Base-by-base conservation (phyloP, 2,888 invertebrate species). In the Siphonodentalium dalli region DNA sequence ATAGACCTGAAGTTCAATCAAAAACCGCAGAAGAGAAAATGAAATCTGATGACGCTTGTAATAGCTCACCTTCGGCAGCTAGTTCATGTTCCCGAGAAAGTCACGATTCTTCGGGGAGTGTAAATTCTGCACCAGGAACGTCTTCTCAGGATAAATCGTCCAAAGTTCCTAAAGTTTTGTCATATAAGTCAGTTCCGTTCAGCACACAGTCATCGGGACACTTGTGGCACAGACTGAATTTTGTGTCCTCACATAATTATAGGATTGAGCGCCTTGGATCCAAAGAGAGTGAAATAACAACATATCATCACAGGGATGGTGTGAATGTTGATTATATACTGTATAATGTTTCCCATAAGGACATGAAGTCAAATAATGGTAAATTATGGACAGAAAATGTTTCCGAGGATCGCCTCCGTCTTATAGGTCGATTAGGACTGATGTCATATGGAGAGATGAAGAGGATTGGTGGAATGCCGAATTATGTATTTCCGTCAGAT, bases 321-420 rank as follows among this genome's bases (percentile, higher is more conserved):
- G 66, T 66, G 35, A 71, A 69, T 0, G 94, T 96, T 0, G 96
- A 97, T 83, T 95, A 94, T 76, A 93, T 97, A 57, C 93, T 94
- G 80, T 93, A 90, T 62, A 72, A 73, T 21, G 66, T 72, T 13
- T 18, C 42, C 1, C 45, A 49, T 18, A 63, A 58, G 18, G 37
- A 58, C 8, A 53, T 54, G 3, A 45, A 51, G 11, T 54, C 53
- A 20, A 38, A 54, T 13, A 18, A 42, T 7, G 44, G 47, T 5
- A 51, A 56, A 23, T 46, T 60, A 7, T 33, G 44, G 23, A 57
- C 52, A 5, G 46, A 39, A 20, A 41, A 60, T 27, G 42, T 68
- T 23, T 51, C 48, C 7, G 84, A 84, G 64, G 83, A 83, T 9
- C 82, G 85, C 23, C 72, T 91, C 39, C 83, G 85, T 68, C 78